Evolutionary conservation across 2,113 vertebrate genomes (phyloP).

Genomic region (Austrofundulus limnaeus): DNA sequence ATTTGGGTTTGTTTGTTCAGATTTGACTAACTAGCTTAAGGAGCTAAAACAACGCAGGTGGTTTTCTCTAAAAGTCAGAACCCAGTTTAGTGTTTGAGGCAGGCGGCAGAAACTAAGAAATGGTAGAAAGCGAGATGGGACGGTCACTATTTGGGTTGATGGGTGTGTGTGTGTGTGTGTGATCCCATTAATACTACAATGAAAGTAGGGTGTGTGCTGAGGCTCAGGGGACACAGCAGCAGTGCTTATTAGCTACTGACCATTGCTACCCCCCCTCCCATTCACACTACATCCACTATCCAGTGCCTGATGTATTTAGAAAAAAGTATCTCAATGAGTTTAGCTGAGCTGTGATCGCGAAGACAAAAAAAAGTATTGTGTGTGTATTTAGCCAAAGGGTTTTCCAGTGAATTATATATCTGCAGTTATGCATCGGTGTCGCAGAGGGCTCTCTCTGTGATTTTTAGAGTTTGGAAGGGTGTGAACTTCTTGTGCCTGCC

Average conservation of each 20-base stretch:
- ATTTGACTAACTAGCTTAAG: slow-evolving; percentile 66
- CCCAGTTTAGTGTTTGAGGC: slow-evolving; percentile 42
- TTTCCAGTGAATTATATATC: slow-evolving; percentile 71
- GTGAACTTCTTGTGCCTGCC: slow-evolving; percentile 69
- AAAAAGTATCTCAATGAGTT: slow-evolving; percentile 67
- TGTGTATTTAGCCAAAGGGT: slow-evolving; percentile 83
- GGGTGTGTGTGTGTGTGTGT: slow-evolving; percentile 39
- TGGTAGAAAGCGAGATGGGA: slow-evolving; percentile 39
- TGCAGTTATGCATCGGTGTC: slow-evolving; percentile 71
- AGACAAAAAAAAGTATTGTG: slow-evolving; percentile 75
- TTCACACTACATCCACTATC: slow-evolving; percentile 72
- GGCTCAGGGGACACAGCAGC: slow-evolving; percentile 61
- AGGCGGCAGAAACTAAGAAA: slow-evolving; percentile 35
- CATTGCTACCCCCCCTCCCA: slow-evolving; percentile 60
- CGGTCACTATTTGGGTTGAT: slow-evolving; percentile 56
- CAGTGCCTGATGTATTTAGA: slow-evolving; percentile 82
- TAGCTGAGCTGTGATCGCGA: slow-evolving; percentile 78
- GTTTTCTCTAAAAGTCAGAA: slow-evolving; percentile 46
- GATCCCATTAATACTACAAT: slow-evolving; percentile 65
- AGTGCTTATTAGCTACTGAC: slow-evolving; percentile 59
- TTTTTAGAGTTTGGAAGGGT: slow-evolving; percentile 62
- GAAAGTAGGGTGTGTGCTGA: slow-evolving; percentile 74
- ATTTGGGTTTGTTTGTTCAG: slow-evolving; percentile 54
- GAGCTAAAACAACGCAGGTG: slow-evolving; percentile 39
- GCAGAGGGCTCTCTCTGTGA: slow-evolving; percentile 63